Evolutionary conservation across 2,888 invertebrate genomes (phyloP), one percentile per base, ranked within the genome.

Genomic region (Pristionchus exspectatus): DNA sequence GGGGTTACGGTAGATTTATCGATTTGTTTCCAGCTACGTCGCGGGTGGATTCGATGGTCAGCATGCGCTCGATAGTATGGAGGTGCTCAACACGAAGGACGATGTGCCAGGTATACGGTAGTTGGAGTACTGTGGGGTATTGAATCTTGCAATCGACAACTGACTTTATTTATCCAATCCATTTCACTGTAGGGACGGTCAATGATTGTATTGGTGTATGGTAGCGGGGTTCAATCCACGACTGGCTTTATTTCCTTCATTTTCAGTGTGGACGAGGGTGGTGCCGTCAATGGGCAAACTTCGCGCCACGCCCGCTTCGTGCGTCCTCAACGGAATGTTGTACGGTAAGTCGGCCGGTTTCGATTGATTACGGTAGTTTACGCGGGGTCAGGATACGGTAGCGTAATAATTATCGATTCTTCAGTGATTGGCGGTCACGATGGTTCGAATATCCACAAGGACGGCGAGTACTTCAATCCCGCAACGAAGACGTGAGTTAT

Each of bases 351-450:
- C 94, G 84, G 96, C 96, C 96, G 92, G 94, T 54, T 95, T 38
- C 38, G 95, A 89, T 95, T 95, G 90, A 94, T 96, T 16, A 96
- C 95, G 93, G 96, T 96, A 0, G 95, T 96, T 9, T 96, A 95
- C 3, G 50, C 95, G 96, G 33, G 95, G 95, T 5, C 38, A 38
- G 38, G 5, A 38, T 7, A 95, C 95, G 24, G 92, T 96, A 44
- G 95, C 90, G 95, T 95, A 16, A 95, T 95, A 89, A 95, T 96
- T 38, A 96, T 95, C 91, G 95, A 94, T 94, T 56, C 54, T 83
- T 72, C 90, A 93, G 94, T 94, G 16, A 91, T 97, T 72, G 98
- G 98, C n/a, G 98, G 98, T 0, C 98, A 98, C 95, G 97, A 98
- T 96, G 97, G 98, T 0, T 96, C 97, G 27, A 97, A 97, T 10